These are phyloP conservation scores for Drosophila repletoides DNA, from an alignment of 1,140 invertebrate genomes.

Conservation along the genomic window DNA sequence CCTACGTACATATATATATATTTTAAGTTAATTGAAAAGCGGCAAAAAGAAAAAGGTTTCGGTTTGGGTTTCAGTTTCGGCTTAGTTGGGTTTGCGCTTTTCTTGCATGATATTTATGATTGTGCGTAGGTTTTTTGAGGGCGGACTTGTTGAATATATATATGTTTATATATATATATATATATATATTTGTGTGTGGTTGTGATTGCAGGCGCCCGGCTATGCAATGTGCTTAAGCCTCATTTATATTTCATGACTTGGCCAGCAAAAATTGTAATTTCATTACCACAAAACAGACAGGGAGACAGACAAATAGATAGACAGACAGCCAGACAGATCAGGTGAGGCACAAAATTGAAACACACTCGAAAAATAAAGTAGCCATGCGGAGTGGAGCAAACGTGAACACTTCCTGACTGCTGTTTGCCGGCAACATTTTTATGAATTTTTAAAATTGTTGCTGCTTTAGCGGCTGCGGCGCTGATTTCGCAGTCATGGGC, in stretches of 20 bases:
- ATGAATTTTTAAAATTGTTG: slow-evolving; percentile 81
- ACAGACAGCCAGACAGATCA: slow-evolving; percentile 12
- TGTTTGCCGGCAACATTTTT: slow-evolving; percentile 51
- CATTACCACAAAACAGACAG: slow-evolving; percentile 66
- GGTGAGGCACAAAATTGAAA: slow-evolving; percentile 59
- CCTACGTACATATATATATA: slow-evolving; percentile 51
- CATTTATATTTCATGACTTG: slow-evolving; percentile 79
- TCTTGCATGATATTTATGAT: slow-evolving; percentile 55
- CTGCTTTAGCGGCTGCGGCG: slow-evolving; percentile 66
- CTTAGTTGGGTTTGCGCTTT: slow-evolving; percentile 29
- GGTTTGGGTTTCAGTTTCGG: slow-evolving; percentile 24
- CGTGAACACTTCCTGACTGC: slow-evolving; percentile 21
- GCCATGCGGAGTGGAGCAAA: slow-evolving; percentile 29
- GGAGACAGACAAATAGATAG: neutral
- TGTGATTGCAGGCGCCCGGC: slow-evolving; percentile 41
- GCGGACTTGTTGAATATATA: slow-evolving; percentile 61
- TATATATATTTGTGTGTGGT: slow-evolving; percentile 21
- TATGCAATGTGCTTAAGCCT: slow-evolving; percentile 74
- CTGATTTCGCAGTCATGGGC: slow-evolving; percentile 77
- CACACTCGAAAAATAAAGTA: slow-evolving; percentile 76
- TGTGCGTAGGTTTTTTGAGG: slow-evolving; percentile 48
- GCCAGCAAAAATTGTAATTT: slow-evolving; percentile 80
- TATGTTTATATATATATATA: slow-evolving; percentile 4
- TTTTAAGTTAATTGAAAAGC: slow-evolving; percentile 77
- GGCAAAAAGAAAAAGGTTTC: slow-evolving; percentile 44